These are phyloP conservation scores for Cryptoblepharus egeriae DNA, from an alignment of 2,797 vertebrate species.

Conservation along the genomic window DNA sequence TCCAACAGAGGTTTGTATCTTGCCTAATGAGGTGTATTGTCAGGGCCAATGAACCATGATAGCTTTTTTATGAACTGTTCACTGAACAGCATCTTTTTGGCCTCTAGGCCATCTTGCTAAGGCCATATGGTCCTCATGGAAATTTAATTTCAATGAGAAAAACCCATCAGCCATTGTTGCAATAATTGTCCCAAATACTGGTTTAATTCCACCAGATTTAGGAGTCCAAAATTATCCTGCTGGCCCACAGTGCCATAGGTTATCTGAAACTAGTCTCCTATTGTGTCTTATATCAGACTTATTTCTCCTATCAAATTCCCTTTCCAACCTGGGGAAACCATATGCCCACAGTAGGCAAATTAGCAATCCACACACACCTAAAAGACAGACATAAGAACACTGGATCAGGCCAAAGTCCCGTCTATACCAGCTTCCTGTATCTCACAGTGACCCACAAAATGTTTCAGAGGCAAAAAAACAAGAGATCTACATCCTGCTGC, in stretches of 20 bases:
- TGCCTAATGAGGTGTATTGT: constrained; percentile 35
- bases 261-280: background rate
- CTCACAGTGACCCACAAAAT: too few species aligned
- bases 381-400: too few species aligned
- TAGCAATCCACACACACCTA: too few species aligned
- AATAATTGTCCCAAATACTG: background rate
- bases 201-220: background rate
- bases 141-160: constrained; percentile 13
- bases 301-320: too few species aligned
- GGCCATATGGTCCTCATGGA: constrained; percentile 1
- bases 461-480: too few species aligned
- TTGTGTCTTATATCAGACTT: background rate
- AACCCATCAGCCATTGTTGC: background rate
- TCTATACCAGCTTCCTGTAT: too few species aligned
- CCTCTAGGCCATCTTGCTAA: background rate
- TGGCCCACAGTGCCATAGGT: background rate
- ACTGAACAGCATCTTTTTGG: constrained; percentile 36
- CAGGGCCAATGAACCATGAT: constrained; percentile 24
- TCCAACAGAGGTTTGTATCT: constrained; percentile 19
- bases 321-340: background rate
- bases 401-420: too few species aligned
- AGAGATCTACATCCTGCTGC: too few species aligned
- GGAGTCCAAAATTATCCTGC: background rate
- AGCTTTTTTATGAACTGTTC: constrained; percentile 21
- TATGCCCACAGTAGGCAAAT: too few species aligned